These are phyloP conservation scores for Euphydryas editha DNA, from an alignment of 2,888 invertebrate species.

Conservation along the genomic window DNA sequence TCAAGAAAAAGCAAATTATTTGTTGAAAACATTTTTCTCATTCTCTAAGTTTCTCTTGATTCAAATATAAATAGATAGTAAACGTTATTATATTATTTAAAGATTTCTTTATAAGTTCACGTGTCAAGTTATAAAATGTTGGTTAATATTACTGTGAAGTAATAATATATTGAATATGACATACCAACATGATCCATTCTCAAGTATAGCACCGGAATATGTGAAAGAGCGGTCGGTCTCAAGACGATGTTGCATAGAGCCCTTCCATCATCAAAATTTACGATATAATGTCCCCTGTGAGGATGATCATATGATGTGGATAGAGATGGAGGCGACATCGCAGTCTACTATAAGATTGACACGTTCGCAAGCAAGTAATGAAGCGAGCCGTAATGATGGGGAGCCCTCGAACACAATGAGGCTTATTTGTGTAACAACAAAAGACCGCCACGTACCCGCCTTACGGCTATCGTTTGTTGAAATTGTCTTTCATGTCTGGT, in stretches of 20 bases:
- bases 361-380: constrained; percentile 34
- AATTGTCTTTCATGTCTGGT: constrained; percentile 33
- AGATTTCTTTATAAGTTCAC: too few relatives aligned
- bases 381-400: constrained; percentile 46
- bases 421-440: constrained; percentile 61
- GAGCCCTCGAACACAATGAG: constrained; percentile 60
- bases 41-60: too few relatives aligned
- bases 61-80: too few relatives aligned
- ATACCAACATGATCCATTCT: neutral
- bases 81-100: too few relatives aligned
- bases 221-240: constrained; percentile 8
- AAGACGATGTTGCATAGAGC: neutral
- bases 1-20: too few relatives aligned
- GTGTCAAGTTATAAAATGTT: too few relatives aligned
- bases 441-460: constrained; percentile 50
- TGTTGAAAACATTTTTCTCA: too few relatives aligned
- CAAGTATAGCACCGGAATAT: constrained; percentile 1
- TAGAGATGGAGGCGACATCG: constrained; percentile 1
- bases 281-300: neutral
- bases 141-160: too few relatives aligned
- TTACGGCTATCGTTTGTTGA: constrained; percentile 33
- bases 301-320: neutral
- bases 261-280: constrained; percentile 15
- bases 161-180: too few relatives aligned
- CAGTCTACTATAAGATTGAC: constrained; percentile 31